Base-by-base conservation (phyloP, 2,113 vertebrate genomes). In the Passer domesticus region DNA sequence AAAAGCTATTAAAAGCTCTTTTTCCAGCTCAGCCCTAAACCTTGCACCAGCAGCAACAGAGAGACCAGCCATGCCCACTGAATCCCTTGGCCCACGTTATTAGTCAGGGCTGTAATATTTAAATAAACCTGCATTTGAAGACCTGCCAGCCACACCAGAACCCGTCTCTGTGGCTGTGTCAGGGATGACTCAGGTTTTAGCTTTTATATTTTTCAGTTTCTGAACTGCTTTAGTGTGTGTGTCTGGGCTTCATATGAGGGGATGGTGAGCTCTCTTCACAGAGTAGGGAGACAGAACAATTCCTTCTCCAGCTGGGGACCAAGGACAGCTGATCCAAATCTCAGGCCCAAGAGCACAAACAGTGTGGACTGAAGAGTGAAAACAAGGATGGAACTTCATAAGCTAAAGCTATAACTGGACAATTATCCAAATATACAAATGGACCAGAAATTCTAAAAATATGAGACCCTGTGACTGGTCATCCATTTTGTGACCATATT, bases 381-480 rank as follows among this genome's bases (percentile, higher is more conserved):
- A 35, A 35, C 21, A 58, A 58, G 21, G 56, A 35, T 35, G 56
- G 22, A 14, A 58, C 56, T 11, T 2, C 14, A 35, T 24, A 6
- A 6, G 14, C 56, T 35, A 24, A 5, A 58, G 33, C 56, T 58
- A 1, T 58, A 58, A 23, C 1, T 58, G 56, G 56, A 35, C 56
- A 35, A 35, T 24, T 35, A 23, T 58, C 22, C 56, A 58, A 58
- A 35, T 35, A 24, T 58, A 9, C 22, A 11, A 58, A 58, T 35
- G 33, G 33, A 58, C 9, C 56, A 35, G 56, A 58, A 35, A 9
- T 35, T 58, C 1, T 24, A 35, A 35, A 58, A n/a, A 6, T 15
- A 14, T 7, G 33, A 58, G 6, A n/a, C 21, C 33, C 9, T 2
- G 4, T 10, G 56, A n/a, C 13, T 6, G 6, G 4, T 56, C 4